These are phyloP conservation scores for Synanthedon andrenaeformis DNA, from an alignment of 2,888 invertebrate species.

Conservation along the genomic window DNA sequence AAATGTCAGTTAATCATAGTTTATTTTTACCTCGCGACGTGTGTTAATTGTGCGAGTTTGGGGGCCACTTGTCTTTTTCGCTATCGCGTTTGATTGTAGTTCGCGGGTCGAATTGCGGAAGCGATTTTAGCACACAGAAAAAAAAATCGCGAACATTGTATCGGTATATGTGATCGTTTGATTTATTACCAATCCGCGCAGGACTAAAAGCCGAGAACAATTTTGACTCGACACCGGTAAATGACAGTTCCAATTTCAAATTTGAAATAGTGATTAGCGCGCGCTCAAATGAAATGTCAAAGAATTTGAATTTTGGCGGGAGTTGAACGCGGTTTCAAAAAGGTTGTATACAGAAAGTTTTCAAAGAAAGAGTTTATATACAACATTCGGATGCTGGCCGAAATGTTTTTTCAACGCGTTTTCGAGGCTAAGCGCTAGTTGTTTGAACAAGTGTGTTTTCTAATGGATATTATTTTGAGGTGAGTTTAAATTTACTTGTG, in stretches of 20 bases:
- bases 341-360: slow-evolving; percentile 18
- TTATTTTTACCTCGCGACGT: slow-evolving; percentile 68
- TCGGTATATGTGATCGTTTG: neutral
- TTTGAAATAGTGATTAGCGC: slow-evolving; percentile 13
- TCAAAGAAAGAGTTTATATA: slow-evolving; percentile 38
- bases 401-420: slow-evolving; percentile 69
- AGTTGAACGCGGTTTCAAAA: slow-evolving; percentile 13
- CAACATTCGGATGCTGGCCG: slow-evolving; percentile 51
- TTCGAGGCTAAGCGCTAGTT: slow-evolving; percentile 71
- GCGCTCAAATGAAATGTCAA: slow-evolving; percentile 18
- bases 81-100: slow-evolving; percentile 47
- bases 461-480: slow-evolving; percentile 72
- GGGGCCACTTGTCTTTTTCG: slow-evolving; percentile 54
- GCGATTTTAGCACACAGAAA: slow-evolving; percentile 33
- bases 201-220: slow-evolving; percentile 15
- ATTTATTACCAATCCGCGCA: too few relatives aligned
- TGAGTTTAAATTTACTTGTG: slow-evolving; percentile 70
- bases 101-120: slow-evolving; percentile 49
- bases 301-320: slow-evolving; percentile 45
- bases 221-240: slow-evolving; percentile 9
- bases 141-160: slow-evolving; percentile 29
- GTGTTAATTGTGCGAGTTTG: slow-evolving; percentile 49
- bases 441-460: slow-evolving; percentile 72
- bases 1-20: slow-evolving; percentile 67
- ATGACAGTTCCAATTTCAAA: slow-evolving; percentile 20